Conservation (phyloP, 2,888 invertebrate genomes). For the Parnassius orleans region DNA sequence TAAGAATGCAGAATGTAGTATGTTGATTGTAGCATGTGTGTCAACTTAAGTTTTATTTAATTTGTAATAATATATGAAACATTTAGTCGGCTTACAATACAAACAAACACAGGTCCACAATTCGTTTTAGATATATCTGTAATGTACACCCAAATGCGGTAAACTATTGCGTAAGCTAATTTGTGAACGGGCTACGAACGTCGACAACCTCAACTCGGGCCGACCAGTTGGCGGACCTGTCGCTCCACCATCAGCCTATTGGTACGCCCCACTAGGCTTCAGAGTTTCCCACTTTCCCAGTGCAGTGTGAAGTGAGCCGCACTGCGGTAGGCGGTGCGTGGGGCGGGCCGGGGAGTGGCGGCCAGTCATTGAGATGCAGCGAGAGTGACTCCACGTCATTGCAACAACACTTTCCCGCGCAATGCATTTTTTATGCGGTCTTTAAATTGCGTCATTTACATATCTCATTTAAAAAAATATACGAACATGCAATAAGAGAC, state of each 20-base stretch:
- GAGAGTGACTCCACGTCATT: constrained; percentile 10
- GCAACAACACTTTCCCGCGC: constrained; percentile 15
- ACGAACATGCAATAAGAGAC: no score
- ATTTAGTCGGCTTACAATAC: no score
- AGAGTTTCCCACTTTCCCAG: constrained; percentile 72
- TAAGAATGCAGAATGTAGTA: no score
- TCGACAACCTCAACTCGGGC: constrained; percentile 34
- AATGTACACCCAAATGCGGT: not conserved
- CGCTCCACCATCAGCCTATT: not conserved
- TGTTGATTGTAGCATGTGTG: no score
- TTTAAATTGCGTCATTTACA: not conserved
- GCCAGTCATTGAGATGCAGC: constrained; percentile 28
- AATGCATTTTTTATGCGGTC: not conserved
- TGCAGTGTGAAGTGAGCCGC: constrained; percentile 61
- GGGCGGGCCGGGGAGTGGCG: constrained; percentile 51
- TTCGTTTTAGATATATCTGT: not conserved
- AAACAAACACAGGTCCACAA: no score
- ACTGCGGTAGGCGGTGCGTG: constrained; percentile 61
- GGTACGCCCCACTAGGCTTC: constrained; percentile 45
- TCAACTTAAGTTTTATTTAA: no score
- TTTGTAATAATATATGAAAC: no score
- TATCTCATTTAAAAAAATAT: no score
- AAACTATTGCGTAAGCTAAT: constrained; percentile 7
- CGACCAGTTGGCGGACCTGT: not conserved
- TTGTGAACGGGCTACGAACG: constrained; percentile 26